A percentile compares a stretch with the other conserved stretches of the same genome.
These are phyloP conservation scores for Tenthredo scrophulariae DNA, from an alignment of 2,888 invertebrate species.

Conservation along the genomic window DNA sequence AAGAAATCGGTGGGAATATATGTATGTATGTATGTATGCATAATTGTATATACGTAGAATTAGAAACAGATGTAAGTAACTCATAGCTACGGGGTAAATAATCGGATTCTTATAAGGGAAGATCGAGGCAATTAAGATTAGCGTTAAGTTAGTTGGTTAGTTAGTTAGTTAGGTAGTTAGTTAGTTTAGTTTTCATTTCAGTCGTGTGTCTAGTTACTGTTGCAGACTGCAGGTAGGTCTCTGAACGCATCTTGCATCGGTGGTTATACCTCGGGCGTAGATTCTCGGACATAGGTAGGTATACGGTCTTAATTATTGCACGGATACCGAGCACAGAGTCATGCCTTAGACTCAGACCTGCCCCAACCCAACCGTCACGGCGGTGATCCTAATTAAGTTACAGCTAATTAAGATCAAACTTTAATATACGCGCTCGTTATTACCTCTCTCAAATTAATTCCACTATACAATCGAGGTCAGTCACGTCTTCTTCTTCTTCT, in stretches of 20 bases:
- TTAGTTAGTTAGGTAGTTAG: not conserved
- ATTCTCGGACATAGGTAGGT: constrained; percentile 8
- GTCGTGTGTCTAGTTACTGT: not conserved
- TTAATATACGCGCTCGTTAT: constrained; percentile 72
- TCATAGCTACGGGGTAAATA: not conserved
- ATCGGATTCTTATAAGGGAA: not conserved
- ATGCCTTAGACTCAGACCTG: constrained; percentile 72
- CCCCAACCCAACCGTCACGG: constrained; percentile 75
- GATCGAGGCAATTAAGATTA: constrained; percentile 36
- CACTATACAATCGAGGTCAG: constrained; percentile 60
- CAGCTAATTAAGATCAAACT: constrained; percentile 76
- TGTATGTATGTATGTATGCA: no score
- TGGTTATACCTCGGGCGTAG: not conserved
- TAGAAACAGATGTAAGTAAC: not conserved
- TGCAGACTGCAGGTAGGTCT: not conserved
- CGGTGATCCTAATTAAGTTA: constrained; percentile 76
- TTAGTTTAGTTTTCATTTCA: not conserved
- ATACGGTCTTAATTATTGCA: constrained; percentile 74
- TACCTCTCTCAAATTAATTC: constrained; percentile 65
- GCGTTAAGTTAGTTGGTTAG: not conserved
- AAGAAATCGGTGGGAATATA: no score
- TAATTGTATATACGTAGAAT: not conserved
- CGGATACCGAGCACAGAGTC: constrained; percentile 61
- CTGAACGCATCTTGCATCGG: not conserved
- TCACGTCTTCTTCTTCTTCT: constrained; percentile 53